Base-by-base conservation (phyloP, 2,797 vertebrate genomes). In the Myripristis murdjan region DNA sequence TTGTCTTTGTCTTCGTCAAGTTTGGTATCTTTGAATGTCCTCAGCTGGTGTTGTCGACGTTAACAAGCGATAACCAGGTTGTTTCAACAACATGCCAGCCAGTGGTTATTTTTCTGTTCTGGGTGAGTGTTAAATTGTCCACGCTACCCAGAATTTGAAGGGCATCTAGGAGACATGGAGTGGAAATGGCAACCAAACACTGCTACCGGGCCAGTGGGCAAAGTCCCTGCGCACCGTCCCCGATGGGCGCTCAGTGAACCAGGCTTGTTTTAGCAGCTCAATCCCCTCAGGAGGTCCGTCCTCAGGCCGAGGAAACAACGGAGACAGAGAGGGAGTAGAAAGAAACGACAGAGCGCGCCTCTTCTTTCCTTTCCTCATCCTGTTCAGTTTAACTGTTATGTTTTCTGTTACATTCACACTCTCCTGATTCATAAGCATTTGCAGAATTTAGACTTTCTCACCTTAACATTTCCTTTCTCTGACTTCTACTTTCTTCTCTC, bases 11-110 rank as follows among this genome's bases (percentile, higher is more conserved):
- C 37, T 11, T 26, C 2, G 2, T 48, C 39, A 61, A 43, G 67
- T 58, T 57, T 20, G 11, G 44, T 15, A 48, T 75, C 49, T 22
- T 52, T n/a, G 15, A 46, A 4, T 48, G 1, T 20, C 10, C 7
- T 75, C 52, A 54, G 51, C 37, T 47, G 39, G 37, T 26, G 64
- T 31, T 55, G 51, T 20, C 22, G 62, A 62, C 48, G 70, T 78
- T n/a, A 23, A 4, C 12, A 37, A 77, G 18, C 44, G 48, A 58
- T 59, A 35, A 37, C 51, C 10, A 59, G n/a, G n/a, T n/a, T n/a
- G n/a, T 24, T 73, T 64, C 14, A 44, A 1, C 31, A 49, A 51
- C 74, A 3, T 11, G 7, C 73, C 74, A 5, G 51, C 43, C 44
- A 2, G 18, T 47, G 44, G 44, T 4, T 20, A 18, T 5, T 47